Base-by-base conservation (phyloP, 2,113 vertebrate genomes). In the Chaetura pelagica region DNA sequence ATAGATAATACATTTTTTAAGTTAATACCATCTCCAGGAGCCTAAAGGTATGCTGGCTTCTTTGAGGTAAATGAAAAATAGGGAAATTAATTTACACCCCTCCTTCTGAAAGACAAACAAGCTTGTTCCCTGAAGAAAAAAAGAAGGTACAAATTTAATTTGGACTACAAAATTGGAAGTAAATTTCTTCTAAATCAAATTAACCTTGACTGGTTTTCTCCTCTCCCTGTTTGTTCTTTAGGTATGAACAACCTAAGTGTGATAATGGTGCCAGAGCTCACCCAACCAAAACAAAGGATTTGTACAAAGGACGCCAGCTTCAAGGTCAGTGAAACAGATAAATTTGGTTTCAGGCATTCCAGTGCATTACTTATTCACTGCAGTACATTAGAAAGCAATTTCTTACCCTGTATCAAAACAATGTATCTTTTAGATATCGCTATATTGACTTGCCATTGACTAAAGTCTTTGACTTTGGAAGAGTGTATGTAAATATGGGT, bases 241-340 rank as follows among this genome's bases (percentile, higher is more conserved):
- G 99, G 96, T 99, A 99, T 15, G 99, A 99, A 68, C 99, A 99
- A 96, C 99, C 99, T 9, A 99, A 99, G 87, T 99, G 99, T 87
- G 99, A 99, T 58, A 98, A 98, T 22, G 97, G 99, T 3, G 99
- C 99, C 90, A 98, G 99, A 97, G 99, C 99, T 30, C 98, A 99
- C 90, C 99, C 99, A 27, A 92, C 98, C 38, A 99, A 98, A 97
- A 97, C 99, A 6, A 99, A 99, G 96, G 99, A 99, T 90, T 97
- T 99, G 86, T 99, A 98, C 96, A 98, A 97, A 96, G 98, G 98
- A 95, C 98, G 99, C 80, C 99, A 99, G 94, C 98, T 99, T 71
- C 99, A 99, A 98, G 99, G 99, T 99, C 89, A 96, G 98, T 97
- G 27, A 87, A 82, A 80, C 0, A 16, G n/a, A 42, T 63, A 59